phyloP scores from a whole-genome alignment of 2,113 vertebrate species.

The Corydoras sp. region DNA sequence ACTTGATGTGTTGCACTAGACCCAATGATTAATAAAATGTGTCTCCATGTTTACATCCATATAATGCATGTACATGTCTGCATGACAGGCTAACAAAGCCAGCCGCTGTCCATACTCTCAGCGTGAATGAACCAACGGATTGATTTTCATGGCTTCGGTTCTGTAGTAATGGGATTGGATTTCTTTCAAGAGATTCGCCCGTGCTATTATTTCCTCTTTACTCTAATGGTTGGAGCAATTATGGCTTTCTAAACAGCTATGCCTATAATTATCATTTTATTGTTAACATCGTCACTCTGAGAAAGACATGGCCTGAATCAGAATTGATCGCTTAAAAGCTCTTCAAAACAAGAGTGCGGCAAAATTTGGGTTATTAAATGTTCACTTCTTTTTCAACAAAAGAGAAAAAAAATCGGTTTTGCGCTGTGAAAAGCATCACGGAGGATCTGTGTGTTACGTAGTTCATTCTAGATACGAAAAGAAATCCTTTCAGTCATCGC shows the following conservation, averaged over 20 bases:
- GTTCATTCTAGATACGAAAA: too few species aligned
- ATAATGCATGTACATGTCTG: too few species aligned
- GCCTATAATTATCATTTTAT: background rate
- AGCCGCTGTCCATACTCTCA: constrained; percentile 11
- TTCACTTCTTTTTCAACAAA: too few species aligned
- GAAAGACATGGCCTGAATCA: background rate
- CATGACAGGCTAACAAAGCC: background rate
- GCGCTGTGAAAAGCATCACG: too few species aligned
- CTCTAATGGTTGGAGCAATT: background rate
- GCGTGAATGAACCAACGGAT: background rate
- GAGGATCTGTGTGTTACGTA: too few species aligned
- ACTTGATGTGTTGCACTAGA: too few species aligned
- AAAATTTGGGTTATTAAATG: too few species aligned
- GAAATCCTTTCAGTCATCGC: too few species aligned
- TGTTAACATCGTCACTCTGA: background rate
- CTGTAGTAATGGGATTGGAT: constrained; percentile 23
- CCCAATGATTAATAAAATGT: too few species aligned
- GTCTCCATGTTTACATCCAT: too few species aligned
- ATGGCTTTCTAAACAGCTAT: constrained; percentile 5
- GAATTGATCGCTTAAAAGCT: background rate
- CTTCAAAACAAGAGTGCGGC: too few species aligned
- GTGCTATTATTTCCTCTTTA: background rate
- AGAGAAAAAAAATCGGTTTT: too few species aligned
- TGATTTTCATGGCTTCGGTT: constrained; percentile 28
- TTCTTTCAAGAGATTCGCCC: constrained; percentile 28